These are phyloP conservation scores for Eupithecia exiguata DNA, from an alignment of 2,888 invertebrate species.

Conservation along the genomic window DNA sequence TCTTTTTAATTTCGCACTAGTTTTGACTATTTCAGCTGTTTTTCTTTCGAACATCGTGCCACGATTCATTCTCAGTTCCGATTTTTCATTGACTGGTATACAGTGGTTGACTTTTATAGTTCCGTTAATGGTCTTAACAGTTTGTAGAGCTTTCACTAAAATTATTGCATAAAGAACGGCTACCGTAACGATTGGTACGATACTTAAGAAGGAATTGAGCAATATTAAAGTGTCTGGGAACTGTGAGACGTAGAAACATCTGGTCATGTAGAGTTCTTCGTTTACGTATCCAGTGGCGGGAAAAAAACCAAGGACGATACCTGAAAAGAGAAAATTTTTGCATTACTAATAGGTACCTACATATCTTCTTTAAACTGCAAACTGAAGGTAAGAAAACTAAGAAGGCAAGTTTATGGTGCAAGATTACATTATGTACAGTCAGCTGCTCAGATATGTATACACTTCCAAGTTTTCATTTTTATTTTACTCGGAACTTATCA, in stretches of 20 bases:
- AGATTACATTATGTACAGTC: neutral
- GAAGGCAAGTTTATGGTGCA: neutral
- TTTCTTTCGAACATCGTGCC: constrained; percentile 53
- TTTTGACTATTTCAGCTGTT: constrained; percentile 38
- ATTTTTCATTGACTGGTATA: constrained; percentile 44
- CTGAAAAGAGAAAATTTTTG: constrained; percentile 56
- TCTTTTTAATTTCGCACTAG: constrained; percentile 54
- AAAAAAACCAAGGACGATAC: constrained; percentile 83
- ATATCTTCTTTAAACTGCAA: neutral
- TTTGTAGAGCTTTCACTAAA: constrained; percentile 82
- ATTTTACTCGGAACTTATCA: too few species aligned
- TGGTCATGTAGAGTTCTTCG: constrained; percentile 55
- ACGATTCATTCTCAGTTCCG: constrained; percentile 66
- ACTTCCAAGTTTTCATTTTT: too few species aligned
- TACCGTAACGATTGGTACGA: constrained; percentile 77
- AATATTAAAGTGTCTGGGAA: constrained; percentile 83
- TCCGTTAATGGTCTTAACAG: constrained; percentile 62
- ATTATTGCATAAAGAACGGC: constrained; percentile 84
- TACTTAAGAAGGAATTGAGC: constrained; percentile 81
- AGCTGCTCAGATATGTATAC: too few species aligned
- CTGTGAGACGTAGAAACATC: constrained; percentile 84
- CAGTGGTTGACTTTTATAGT: constrained; percentile 55
- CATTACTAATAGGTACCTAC: neutral
- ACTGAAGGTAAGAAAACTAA: neutral
- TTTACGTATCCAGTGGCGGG: constrained; percentile 84